Conservation (phyloP, 2,888 invertebrate genomes). For the Vanessa cardui region DNA sequence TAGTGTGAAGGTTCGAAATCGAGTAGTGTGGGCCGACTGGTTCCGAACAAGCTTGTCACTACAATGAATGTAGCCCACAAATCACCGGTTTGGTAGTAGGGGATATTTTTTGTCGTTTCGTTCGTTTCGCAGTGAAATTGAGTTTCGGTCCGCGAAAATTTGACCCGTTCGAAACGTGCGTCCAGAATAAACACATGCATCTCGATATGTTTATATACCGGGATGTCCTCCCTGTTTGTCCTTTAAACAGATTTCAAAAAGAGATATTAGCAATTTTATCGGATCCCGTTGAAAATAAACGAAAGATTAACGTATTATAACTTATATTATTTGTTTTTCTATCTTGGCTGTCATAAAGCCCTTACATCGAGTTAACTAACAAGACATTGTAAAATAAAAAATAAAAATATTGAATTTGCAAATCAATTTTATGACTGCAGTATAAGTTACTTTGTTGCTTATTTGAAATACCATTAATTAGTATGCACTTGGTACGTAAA, state of each 20-base stretch:
- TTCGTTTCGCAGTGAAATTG: constrained; percentile 76
- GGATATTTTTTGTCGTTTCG: constrained; percentile 71
- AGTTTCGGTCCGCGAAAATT: constrained; percentile 66
- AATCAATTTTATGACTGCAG: no score
- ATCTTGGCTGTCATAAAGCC: no score
- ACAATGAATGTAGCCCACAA: constrained; percentile 79
- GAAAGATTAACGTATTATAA: no score
- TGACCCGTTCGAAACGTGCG: constrained; percentile 49
- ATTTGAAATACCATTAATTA: no score
- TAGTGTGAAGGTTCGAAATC: constrained; percentile 53
- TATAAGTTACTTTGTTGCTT: no score
- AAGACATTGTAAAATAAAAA: no score
- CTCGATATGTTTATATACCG: constrained; percentile 21
- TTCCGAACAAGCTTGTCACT: constrained; percentile 74
- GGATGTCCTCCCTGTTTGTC: constrained; percentile 6
- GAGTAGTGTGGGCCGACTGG: constrained; percentile 60
- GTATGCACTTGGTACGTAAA: no score
- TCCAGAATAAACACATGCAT: constrained; percentile 31
- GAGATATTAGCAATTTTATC: background rate
- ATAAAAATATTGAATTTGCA: no score
- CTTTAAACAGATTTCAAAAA: background rate
- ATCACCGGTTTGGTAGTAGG: constrained; percentile 71
- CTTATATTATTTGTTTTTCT: no score
- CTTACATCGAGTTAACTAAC: no score
- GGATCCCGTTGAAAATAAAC: background rate